Conservation (phyloP, 2,888 invertebrate genomes). For the Anodontia alba region DNA sequence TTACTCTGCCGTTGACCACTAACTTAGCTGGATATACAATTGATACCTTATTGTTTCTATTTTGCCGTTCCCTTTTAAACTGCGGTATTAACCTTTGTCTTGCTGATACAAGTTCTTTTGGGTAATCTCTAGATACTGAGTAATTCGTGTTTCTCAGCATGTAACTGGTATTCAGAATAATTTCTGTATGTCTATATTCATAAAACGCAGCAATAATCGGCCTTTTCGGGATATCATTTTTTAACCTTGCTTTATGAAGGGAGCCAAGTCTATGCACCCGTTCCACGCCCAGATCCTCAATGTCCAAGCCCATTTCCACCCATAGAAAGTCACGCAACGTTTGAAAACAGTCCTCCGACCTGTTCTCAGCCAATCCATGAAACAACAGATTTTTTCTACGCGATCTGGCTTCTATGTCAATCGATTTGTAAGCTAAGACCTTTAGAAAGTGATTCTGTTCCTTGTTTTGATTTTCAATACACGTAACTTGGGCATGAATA, state of each 20-base stretch:
- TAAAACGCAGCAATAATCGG: conserved; percentile 25
- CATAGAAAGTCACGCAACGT: conserved; percentile 1
- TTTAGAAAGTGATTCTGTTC: conserved; percentile 21
- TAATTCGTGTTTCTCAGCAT: conserved; percentile 23
- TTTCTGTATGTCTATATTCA: conserved; percentile 20
- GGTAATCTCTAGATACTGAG: conserved; percentile 26
- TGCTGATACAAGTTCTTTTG: conserved; percentile 20
- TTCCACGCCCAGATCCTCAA: neutral
- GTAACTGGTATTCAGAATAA: neutral
- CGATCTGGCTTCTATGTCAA: conserved; percentile 30
- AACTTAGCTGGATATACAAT: conserved; percentile 24
- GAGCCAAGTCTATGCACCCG: conserved; percentile 19
- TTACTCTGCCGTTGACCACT: conserved; percentile 8
- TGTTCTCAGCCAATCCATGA: conserved; percentile 17
- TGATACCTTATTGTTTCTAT: neutral
- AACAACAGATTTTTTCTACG: conserved; percentile 29
- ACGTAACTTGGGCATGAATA: neutral
- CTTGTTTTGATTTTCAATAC: conserved; percentile 6
- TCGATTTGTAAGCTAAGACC: no score
- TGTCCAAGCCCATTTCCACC: conserved; percentile 16
- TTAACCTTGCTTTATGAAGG: neutral
- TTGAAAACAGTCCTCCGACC: conserved; percentile 12
- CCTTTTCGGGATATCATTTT: neutral
- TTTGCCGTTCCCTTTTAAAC: conserved; percentile 4
- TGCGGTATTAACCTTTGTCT: no score